A percentile compares a stretch with the other conserved stretches of the same genome.
phyloP scores from a whole-genome alignment of 2,888 invertebrate species.

The Carabus problematicus region DNA sequence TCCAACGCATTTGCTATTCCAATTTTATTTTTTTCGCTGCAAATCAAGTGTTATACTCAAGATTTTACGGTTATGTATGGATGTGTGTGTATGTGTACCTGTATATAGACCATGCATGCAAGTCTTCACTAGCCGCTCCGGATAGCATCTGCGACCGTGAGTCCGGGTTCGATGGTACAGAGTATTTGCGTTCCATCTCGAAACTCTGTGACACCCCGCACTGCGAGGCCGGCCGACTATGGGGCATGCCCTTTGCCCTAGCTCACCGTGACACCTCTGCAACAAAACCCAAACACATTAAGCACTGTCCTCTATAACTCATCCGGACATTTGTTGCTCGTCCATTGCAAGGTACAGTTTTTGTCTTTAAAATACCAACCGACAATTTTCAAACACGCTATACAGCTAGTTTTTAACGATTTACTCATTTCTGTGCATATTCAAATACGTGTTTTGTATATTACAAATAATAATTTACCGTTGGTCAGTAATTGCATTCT shows the following conservation, averaged over 20 bases:
- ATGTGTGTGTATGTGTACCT: conserved; percentile 63
- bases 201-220: conserved; percentile 64
- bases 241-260: conserved; percentile 46
- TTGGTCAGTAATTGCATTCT: too few species aligned
- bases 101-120: conserved; percentile 96
- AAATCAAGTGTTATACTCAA: too few species aligned
- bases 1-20: too few species aligned
- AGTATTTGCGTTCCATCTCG: conserved; percentile 84
- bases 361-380: not conserved
- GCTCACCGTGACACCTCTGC: conserved; percentile 5
- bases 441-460: too few species aligned
- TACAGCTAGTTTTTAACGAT: not conserved
- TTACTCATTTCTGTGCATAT: not conserved
- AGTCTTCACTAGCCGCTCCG: conserved; percentile 86
- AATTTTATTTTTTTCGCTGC: too few species aligned
- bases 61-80: too few species aligned
- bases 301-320: too few species aligned
- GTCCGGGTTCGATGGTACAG: conserved; percentile 83
- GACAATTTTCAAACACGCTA: not conserved
- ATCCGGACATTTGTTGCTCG: too few species aligned
- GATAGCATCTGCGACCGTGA: conserved; percentile 68
- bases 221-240: conserved; percentile 52
- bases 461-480: too few species aligned
- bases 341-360: too few species aligned
- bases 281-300: not conserved